A percentile compares a stretch with the other conserved stretches of the same genome.
These are phyloP conservation scores for Genyomyrus donnyi DNA, from an alignment of 2,113 vertebrate genomes.

Conservation along the genomic window DNA sequence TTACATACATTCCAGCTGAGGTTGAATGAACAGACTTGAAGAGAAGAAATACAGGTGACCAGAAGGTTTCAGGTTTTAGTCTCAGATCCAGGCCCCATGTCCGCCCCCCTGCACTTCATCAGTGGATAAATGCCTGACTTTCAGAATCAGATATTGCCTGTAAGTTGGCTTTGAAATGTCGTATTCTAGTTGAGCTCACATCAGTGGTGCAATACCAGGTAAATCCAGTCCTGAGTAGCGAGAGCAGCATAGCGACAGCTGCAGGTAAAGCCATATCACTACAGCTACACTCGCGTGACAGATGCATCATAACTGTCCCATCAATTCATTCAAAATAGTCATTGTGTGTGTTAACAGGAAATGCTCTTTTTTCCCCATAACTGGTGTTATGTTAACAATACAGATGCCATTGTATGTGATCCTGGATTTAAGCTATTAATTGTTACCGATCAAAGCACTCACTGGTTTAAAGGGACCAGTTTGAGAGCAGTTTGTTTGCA, in stretches of 20 bases:
- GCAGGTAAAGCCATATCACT: neutral
- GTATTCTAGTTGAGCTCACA: neutral
- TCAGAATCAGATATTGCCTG: neutral
- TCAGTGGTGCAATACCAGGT: neutral
- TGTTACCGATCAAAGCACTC: neutral
- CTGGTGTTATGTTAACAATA: neutral
- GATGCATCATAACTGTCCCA: neutral
- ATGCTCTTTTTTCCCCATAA: neutral
- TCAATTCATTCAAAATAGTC: neutral
- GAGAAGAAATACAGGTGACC: neutral
- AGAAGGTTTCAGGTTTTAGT: neutral
- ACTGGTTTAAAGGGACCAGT: neutral
- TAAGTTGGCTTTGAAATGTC: neutral
- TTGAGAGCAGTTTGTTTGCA: neutral
- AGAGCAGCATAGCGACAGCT: neutral
- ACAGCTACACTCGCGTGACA: neutral
- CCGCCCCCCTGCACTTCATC: neutral
- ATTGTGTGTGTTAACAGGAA: neutral
- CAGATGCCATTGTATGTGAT: neutral
- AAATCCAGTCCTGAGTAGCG: neutral
- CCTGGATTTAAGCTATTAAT: neutral
- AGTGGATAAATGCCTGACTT: neutral
- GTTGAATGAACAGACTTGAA: neutral
- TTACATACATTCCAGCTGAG: neutral
- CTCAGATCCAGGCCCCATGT: neutral